These are phyloP conservation scores for Nothoprocta pentlandii DNA, from an alignment of 2,113 vertebrate species.

Conservation along the genomic window DNA sequence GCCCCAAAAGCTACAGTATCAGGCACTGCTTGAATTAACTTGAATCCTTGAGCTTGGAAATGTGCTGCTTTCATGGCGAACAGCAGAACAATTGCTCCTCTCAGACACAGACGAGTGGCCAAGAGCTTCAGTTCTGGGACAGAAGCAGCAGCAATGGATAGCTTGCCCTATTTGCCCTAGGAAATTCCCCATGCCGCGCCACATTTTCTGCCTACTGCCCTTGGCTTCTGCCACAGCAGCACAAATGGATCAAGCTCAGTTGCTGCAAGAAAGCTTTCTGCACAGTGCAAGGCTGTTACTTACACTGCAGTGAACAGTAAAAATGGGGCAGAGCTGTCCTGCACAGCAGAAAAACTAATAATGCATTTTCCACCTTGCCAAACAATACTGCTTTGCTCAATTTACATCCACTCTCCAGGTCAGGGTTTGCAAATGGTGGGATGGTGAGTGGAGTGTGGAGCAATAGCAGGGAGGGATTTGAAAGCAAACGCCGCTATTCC, in stretches of 20 bases:
- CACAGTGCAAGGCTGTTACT: slow-evolving; percentile 12
- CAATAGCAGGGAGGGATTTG: not conserved
- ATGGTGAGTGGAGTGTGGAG: not conserved
- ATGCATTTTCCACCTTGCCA: slow-evolving; percentile 22
- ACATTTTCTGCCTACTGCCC: not conserved
- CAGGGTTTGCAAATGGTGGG: not conserved
- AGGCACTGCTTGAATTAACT: not conserved
- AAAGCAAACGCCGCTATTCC: not conserved
- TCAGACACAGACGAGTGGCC: not conserved
- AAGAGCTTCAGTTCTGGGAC: not conserved
- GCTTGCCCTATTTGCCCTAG: not conserved
- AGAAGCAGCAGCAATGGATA: not conserved
- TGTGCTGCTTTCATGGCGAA: not conserved
- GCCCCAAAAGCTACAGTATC: not conserved
- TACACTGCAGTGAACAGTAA: slow-evolving; percentile 3
- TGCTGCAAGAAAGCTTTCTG: slow-evolving; percentile 34
- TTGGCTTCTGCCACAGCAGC: not conserved
- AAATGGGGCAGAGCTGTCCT: not conserved
- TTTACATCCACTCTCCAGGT: not conserved
- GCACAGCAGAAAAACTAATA: not conserved
- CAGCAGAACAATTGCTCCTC: not conserved
- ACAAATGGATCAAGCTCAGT: not conserved
- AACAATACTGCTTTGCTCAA: not conserved
- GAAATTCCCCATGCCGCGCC: not conserved
- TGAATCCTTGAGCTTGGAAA: too few relatives aligned